Base-by-base conservation (phyloP, 1,140 invertebrate species). In the Cardiocondyla obscurior region DNA sequence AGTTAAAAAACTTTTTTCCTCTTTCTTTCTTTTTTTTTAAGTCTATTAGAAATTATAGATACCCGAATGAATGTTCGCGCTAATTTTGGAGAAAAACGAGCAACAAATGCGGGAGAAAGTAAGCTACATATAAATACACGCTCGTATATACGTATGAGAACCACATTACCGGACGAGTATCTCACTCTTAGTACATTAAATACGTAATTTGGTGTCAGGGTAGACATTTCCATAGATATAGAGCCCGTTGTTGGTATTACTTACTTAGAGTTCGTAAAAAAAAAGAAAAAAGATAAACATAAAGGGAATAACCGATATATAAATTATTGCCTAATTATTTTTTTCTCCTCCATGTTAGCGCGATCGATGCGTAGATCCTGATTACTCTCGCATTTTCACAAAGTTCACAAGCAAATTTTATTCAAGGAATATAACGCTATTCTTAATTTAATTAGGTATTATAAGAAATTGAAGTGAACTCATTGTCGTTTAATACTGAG, bases 161-260 rank as follows among this genome's bases (percentile, higher is more conserved):
- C 76, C 85, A 70, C 82, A 90, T 89, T 90, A 92, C 93, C 91
- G 91, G 92, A 94, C 90, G 93, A 94, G 93, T 94, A 94, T 92
- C 91, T 92, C 90, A 94, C 93, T 94, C 92, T 94, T 93, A 94
- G 93, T 94, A 94, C 93, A 94, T 94, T 94, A 94, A 94, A 94
- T 94, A 94, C 94, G 94, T 94, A 94, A 94, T 94, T 94, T 94
- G 93, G 92, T 94, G 94, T 94, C 94, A 94, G 94, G 94, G 94
- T 94, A 94, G 94, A 94, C 93, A 89, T 94, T 93, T 93, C 91
- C 91, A 91, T 94, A 94, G 93, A 91, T 92, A 93, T 93, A 94
- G 92, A 93, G 82, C 82, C 90, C 85, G 85, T 90, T 90, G 85
- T 91, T 90, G 89, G 84, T 90, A 90, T 88, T 88, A 88, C 82